Conservation (phyloP, 2,113 vertebrate species). For the Gasterosteus aculeatus region DNA sequence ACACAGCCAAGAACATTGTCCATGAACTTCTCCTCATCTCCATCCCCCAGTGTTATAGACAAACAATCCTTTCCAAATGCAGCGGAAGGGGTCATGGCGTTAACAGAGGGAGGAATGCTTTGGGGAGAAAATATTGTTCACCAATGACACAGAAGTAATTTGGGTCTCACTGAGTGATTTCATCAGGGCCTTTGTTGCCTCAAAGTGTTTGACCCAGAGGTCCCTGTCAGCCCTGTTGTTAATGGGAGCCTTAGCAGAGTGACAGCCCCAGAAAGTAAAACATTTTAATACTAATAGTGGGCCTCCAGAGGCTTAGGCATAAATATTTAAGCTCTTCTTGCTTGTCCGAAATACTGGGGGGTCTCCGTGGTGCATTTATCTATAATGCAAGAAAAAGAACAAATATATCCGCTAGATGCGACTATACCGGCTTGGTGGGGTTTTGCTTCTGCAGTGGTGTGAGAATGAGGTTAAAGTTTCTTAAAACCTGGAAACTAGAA, state of each 20-base stretch:
- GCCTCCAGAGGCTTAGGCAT: constrained; percentile 84
- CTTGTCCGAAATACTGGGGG: constrained; percentile 84
- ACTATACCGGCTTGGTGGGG: constrained; percentile 54
- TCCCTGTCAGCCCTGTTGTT: constrained; percentile 82
- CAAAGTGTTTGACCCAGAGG: constrained; percentile 87
- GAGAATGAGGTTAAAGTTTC: constrained; percentile 39
- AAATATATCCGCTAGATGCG: constrained; percentile 74
- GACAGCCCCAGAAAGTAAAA: constrained; percentile 85
- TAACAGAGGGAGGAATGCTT: constrained; percentile 84
- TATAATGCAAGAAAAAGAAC: constrained; percentile 78
- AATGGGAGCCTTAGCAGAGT: constrained; percentile 82
- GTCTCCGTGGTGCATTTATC: constrained; percentile 84
- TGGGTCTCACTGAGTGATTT: constrained; percentile 85
- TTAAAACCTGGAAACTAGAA: not conserved
- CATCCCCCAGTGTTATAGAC: constrained; percentile 82
- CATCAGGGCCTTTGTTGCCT: constrained; percentile 82
- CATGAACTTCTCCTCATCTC: constrained; percentile 79
- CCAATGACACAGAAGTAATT: constrained; percentile 89
- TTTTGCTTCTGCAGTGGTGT: constrained; percentile 3
- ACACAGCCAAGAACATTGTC: constrained; percentile 80
- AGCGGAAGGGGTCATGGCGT: constrained; percentile 77
- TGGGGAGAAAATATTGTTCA: constrained; percentile 84
- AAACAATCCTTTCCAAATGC: constrained; percentile 83
- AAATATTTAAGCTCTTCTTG: constrained; percentile 85
- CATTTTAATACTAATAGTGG: constrained; percentile 85